Evolutionary conservation across 2,888 invertebrate species (phyloP), one percentile per base, ranked within the genome.

Genomic region (Zele albiditarsus): DNA sequence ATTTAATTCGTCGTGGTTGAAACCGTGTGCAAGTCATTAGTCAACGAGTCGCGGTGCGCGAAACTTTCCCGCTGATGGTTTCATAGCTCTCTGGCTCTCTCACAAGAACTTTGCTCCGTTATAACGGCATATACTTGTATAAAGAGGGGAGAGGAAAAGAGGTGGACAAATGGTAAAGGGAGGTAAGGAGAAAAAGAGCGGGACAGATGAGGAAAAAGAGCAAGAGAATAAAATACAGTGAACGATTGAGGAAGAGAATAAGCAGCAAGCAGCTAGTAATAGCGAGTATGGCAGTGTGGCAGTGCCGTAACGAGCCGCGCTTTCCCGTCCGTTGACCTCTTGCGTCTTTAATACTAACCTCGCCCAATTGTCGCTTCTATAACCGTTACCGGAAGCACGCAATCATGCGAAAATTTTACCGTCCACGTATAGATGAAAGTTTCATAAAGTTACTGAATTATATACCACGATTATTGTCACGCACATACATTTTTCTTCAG

Each of bases 321-420:
- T 87, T 87, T 88, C 84, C 83, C 85, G 88, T 84, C 82, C 88
- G 83, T 88, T 88, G 88, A 88, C 87, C 88, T 79, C 79, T 78
- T 78, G 73, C 84, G 71, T 73, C 78, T 77, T 78, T 83, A 83
- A 84, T 83, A 85, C 85, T 87, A 87, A 87, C 86, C 87, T 86
- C 84, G 83, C 82, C 81, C 85, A 87, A 87, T 82, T n/a, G 46
- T 46, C 46, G 46, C 46, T 68, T 74, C 49, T 73, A 74, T 77
- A 65, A 76, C 81, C 76, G 81, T 81, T 77, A 77, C 77, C 80
- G 78, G 79, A 79, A 82, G 80, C 82, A 80, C 83, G 79, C 83
- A 83, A 84, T 83, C 76, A 73, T 72, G 72, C 60, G 42, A 65
- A 65, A 65, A 42, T 42, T 16, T 28, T 53, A 10, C 27, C 53